Conservation (phyloP, 1,140 invertebrate species). For the Drosophila kanapiae region DNA sequence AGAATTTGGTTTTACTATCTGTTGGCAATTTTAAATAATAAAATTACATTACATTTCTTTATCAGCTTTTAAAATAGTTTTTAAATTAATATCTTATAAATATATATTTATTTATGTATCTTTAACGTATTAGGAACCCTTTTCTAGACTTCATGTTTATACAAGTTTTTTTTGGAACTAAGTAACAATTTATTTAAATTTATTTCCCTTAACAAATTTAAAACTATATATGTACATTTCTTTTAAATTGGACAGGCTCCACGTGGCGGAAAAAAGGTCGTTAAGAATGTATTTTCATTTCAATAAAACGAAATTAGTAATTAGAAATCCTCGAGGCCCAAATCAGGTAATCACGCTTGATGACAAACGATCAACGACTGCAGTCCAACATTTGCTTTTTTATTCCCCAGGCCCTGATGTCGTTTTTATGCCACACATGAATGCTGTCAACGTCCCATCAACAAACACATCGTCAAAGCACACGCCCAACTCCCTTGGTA, state of each 20-base stretch:
- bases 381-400: conserved; percentile 16
- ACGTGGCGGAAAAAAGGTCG: neutral
- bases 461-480: conserved; percentile 33
- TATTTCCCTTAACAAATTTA: too few relatives aligned
- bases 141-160: too few relatives aligned
- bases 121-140: neutral
- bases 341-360: conserved; percentile 36
- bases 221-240: too few relatives aligned
- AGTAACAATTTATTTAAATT: too few relatives aligned
- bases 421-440: conserved; percentile 42
- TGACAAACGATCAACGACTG: conserved; percentile 43
- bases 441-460: conserved; percentile 39
- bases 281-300: neutral
- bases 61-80: too few relatives aligned
- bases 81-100: too few relatives aligned
- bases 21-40: neutral
- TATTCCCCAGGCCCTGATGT: conserved; percentile 45
- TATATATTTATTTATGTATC: neutral
- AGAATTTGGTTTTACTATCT: neutral
- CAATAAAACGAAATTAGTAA: conserved; percentile 26
- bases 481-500: neutral
- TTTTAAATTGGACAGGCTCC: neutral
- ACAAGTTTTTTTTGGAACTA: too few relatives aligned
- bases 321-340: conserved; percentile 15
- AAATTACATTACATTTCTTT: neutral